Evolutionary conservation across 2,113 vertebrate species (phyloP).

Genomic region (Phyllostomus discolor): DNA sequence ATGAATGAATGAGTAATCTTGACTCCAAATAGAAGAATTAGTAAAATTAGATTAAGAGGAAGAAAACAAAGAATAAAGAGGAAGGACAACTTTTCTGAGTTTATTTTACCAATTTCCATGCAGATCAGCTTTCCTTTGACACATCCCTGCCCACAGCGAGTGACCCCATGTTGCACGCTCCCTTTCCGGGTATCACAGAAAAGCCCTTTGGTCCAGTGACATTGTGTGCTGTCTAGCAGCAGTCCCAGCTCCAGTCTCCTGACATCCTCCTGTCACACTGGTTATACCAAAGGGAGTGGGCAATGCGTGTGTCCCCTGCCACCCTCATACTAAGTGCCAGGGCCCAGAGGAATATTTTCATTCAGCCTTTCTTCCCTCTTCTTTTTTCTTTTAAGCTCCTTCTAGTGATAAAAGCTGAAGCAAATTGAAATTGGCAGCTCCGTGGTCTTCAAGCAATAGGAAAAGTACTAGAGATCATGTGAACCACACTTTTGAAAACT

Average conservation of each 20-base stretch:
- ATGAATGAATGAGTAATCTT: not conserved
- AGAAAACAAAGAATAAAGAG: not conserved
- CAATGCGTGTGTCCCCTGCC: not conserved
- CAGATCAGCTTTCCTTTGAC: too few species aligned
- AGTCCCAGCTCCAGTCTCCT: not conserved
- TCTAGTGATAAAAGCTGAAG: slow-evolving; percentile 81
- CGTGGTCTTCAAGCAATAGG: slow-evolving; percentile 81
- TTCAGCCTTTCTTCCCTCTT: not conserved
- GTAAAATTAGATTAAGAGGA: not conserved
- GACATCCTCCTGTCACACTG: not conserved
- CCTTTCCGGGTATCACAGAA: not conserved
- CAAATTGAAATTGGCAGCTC: slow-evolving; percentile 87
- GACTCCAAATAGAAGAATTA: not conserved
- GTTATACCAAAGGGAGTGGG: not conserved
- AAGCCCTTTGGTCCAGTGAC: not conserved
- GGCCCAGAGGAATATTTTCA: slow-evolving; percentile 11
- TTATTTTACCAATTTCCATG: not conserved
- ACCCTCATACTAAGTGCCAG: not conserved
- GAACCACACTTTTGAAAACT: slow-evolving; percentile 83
- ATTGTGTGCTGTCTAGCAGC: not conserved
- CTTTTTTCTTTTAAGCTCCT: slow-evolving; percentile 52
- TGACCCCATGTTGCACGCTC: rapidly evolving
- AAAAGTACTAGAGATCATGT: slow-evolving; percentile 80
- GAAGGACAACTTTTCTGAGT: not conserved
- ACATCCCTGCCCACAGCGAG: not conserved